Evolutionary conservation across 92 coral and sea anemone genomes (phyloP).

Genomic region (Porites cylindrica): DNA sequence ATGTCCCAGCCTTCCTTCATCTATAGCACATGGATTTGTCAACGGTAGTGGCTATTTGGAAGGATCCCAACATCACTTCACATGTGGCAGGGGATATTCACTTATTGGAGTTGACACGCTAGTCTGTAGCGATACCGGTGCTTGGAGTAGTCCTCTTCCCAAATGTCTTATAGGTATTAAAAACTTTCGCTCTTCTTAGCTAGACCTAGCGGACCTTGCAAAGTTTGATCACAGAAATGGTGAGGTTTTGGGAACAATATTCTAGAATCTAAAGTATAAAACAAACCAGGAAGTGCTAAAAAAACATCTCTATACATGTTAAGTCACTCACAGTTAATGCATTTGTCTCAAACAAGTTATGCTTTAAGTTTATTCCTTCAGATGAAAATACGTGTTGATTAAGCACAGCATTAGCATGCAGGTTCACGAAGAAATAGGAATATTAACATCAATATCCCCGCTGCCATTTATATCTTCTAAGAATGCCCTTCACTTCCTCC

Average conservation of each 20-base stretch:
- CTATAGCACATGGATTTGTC: slow-evolving; percentile 25
- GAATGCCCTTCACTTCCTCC: slow-evolving; percentile 20
- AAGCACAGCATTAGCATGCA: no score
- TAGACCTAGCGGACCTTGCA: background rate
- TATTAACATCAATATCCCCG: no score
- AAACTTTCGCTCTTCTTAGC: background rate
- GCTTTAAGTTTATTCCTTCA: no score
- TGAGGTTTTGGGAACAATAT: no score
- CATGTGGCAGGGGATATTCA: slow-evolving; percentile 35
- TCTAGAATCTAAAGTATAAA: no score
- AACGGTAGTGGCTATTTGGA: slow-evolving; percentile 36
- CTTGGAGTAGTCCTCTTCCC: slow-evolving; percentile 26
- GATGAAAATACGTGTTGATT: no score
- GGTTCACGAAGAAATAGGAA: no score
- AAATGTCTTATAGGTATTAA: slow-evolving; percentile 29
- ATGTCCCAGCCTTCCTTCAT: slow-evolving; percentile 35
- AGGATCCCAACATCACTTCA: slow-evolving; percentile 14
- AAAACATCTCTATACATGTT: no score
- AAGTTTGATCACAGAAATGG: background rate
- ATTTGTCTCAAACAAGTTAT: no score
- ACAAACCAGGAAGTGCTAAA: no score
- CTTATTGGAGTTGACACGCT: slow-evolving; percentile 24
- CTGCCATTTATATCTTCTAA: background rate
- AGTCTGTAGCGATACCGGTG: slow-evolving; percentile 25
- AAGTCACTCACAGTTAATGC: no score